Evolutionary conservation across 1,140 invertebrate species (phyloP), one percentile per base, ranked within the genome.

Genomic region (Stegodyphus dumicola): DNA sequence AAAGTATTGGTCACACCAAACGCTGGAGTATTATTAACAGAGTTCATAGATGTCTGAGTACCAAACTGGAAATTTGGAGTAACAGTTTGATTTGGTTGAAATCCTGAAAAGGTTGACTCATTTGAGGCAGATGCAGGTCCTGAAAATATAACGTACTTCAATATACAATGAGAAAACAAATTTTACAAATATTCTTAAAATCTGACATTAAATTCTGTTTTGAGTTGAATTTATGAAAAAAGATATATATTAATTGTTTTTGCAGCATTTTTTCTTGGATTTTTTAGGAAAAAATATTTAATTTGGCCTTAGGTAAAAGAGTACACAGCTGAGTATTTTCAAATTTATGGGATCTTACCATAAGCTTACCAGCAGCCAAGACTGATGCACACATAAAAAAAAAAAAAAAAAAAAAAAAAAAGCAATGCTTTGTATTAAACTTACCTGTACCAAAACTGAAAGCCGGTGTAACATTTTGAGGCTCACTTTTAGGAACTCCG

Each of bases 61-160:
- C 80, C 80, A 83, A 83, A 83, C 13, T 83, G 80, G n/a, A 83
- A 83, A 65, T 10, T 51, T n/a, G 73, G n/a, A 67, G 48, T 66
- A 15, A 51, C 17, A 33, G 80, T 9, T 6, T 48, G 51, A 33
- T 52, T 64, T 5, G 69, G 53, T 53, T 73, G 78, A 52, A 73
- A 73, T 33, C 56, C 70, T 33, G 71, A 54, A 75, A 65, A 83
- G 6, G 78, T 52, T 7, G 60, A 75, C 9, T 52, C 52, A 60
- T 10, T 52, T 13, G 49, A 11, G 7, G 54, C 7, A 51, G 69
- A 33, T 11, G 53, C 48, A 17, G 33, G 33, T 51, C 69, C 78
- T 73, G 48, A 56, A 73, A 73, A 70, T 33, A 70, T 13, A 70
- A 33, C 6, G 13, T 33, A 11, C 67, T 70, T 70, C 48, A 33